phyloP scores from a whole-genome alignment of 1,140 invertebrate genomes.

The Sarcophaga bullata region DNA sequence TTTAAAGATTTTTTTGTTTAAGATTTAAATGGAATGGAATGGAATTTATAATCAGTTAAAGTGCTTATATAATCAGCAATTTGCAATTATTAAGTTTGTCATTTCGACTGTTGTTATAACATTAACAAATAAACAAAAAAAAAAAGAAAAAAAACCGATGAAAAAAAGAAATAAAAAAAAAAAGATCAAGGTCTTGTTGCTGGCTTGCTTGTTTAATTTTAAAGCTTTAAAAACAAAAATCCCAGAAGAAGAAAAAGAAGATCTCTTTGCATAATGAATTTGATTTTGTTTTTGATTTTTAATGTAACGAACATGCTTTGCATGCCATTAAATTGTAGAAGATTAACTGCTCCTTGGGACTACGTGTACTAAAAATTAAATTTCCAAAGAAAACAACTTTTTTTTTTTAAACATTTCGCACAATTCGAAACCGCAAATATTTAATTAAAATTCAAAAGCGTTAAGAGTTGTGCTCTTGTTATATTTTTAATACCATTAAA shows the following conservation, averaged over 20 bases:
- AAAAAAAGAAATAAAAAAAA: too few relatives aligned
- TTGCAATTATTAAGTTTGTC: constrained; percentile 1
- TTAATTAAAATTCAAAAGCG: too few relatives aligned
- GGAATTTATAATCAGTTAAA: too few relatives aligned
- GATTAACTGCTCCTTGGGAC: neutral
- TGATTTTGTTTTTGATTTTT: neutral
- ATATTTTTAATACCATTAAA: neutral
- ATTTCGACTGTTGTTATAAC: neutral
- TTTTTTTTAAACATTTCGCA: neutral
- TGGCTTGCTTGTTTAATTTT: neutral
- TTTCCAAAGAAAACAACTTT: too few relatives aligned
- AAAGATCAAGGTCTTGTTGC: neutral
- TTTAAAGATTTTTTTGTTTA: too few relatives aligned
- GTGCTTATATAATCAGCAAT: neutral
- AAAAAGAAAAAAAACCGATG: too few relatives aligned
- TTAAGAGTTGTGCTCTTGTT: neutral
- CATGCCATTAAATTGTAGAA: neutral
- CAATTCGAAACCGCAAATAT: too few relatives aligned
- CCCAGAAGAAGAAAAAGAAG: neutral
- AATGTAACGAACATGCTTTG: constrained; percentile 1
- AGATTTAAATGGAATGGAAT: too few relatives aligned
- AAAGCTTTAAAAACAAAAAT: neutral
- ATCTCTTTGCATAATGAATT: neutral
- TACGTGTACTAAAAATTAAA: neutral
- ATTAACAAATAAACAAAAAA: too few relatives aligned